Evolutionary conservation across 2,113 vertebrate genomes (phyloP).

Genomic region (Anser cygnoides): DNA sequence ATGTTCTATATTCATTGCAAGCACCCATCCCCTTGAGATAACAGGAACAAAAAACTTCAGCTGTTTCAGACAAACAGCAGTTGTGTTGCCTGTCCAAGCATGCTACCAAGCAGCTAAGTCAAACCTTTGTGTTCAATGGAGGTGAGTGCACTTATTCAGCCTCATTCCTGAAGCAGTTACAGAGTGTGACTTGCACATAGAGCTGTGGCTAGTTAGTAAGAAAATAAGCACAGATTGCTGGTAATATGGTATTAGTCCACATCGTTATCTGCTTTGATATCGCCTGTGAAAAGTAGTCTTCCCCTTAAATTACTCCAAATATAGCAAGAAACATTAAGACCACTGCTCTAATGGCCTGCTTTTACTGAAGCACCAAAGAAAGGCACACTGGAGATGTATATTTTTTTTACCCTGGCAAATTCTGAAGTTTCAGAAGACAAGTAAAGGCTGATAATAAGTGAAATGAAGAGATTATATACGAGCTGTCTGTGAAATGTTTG

Average conservation of each 20-base stretch:
- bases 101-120: neutral
- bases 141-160: neutral
- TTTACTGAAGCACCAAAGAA: neutral
- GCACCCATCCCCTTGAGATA: neutral
- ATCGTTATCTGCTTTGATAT: neutral
- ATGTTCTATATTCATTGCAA: neutral
- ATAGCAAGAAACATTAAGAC: neutral
- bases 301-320: neutral
- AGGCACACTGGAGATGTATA: neutral
- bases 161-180: neutral
- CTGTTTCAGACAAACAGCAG: neutral
- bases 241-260: neutral
- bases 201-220: neutral
- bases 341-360: neutral
- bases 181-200: neutral
- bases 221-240: neutral
- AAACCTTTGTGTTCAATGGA: neutral
- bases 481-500: neutral
- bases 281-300: neutral
- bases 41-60: neutral
- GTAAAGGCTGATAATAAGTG: neutral
- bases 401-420: neutral
- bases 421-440: neutral
- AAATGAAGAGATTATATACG: neutral
- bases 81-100: accelerated